Evolutionary conservation across 2,888 invertebrate species (phyloP), one percentile per base, ranked within the genome.

Genomic region (Tetramorium bicarinatum): DNA sequence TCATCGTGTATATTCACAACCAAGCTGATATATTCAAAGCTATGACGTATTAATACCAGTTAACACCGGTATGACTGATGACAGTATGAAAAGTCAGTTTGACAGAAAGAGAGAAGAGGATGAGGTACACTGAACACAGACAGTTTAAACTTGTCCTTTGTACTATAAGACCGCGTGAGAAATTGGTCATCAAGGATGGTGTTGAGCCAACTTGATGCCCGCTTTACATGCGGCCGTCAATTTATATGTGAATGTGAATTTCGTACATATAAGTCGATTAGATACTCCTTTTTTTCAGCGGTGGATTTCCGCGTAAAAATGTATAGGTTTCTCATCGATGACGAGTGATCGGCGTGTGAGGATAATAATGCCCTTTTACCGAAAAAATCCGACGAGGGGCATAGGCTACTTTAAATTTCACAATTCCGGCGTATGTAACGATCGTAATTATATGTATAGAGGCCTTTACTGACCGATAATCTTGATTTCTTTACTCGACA

Each of bases 101-200:
- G 66, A 82, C 80, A 47, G 59, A 56, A 76, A 75, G 29, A 71
- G 59, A 52, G 77, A 83, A 59, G 56, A 61, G 54, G 56, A 74
- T 84, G 66, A 79, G 47, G 80, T 87, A 90, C 86, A 88, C 71
- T 77, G 82, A 90, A 90, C 88, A 90, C 88, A 86, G 89, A 90
- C 89, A 87, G 85, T 87, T 87, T 84, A 87, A 84, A 89, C 82
- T 89, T 88, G 87, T 83, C 84, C 80, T 90, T 90, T 90, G 90
- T 90, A 90, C 90, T 90, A 90, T 86, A 87, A 85, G 82, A 90
- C 84, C 83, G 75, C 82, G 86, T 44, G 56, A 83, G 61, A 84
- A 82, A 83, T 82, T 77, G 77, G 80, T 79, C 81, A 89, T 83
- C 54, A 49, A 62, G 15, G 8, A 13, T 18, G 21, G 41, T 38